Percentiles rank a stretch among this genome's conserved stretches.
Conservation (phyloP, 2,888 invertebrate genomes). For the Eustalomyia histrio region DNA sequence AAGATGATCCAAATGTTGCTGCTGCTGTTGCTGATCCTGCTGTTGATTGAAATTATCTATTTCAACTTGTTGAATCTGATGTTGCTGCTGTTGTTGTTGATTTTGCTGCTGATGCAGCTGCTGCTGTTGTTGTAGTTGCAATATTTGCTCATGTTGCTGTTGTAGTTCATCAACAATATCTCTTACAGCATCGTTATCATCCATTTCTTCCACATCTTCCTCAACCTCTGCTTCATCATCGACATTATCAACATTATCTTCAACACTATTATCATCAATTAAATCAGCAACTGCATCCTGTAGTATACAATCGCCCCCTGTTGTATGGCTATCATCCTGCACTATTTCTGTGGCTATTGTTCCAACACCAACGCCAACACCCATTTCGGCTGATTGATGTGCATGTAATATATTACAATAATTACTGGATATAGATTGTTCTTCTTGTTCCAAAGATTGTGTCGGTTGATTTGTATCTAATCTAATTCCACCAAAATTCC, state of each 20-base stretch:
- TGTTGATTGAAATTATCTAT: slow-evolving; percentile 53
- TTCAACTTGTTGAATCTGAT: slow-evolving; percentile 46
- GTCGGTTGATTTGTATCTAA: slow-evolving; percentile 62
- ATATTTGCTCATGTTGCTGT: slow-evolving; percentile 72
- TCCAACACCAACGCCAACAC: slow-evolving; percentile 13
- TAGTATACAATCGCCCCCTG: slow-evolving; percentile 49
- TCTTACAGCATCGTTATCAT: slow-evolving; percentile 71
- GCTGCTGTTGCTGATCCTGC: slow-evolving; percentile 66
- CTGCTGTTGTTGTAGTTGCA: slow-evolving; percentile 66
- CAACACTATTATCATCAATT: slow-evolving; percentile 67
- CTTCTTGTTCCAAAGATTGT: slow-evolving; percentile 40
- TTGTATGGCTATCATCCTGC: slow-evolving; percentile 54
- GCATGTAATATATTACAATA: slow-evolving; percentile 64
- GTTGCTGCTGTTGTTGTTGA: slow-evolving; percentile 43
- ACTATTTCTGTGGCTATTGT: slow-evolving; percentile 47
- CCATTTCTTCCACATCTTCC: slow-evolving; percentile 65
- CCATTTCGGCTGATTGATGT: slow-evolving; percentile 61
- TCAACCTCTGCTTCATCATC: slow-evolving; percentile 71
- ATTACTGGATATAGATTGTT: slow-evolving; percentile 56
- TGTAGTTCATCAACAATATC: slow-evolving; percentile 75
- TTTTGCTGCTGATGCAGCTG: slow-evolving; percentile 56
- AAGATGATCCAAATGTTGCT: slow-evolving; percentile 40
- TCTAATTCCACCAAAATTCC: slow-evolving; percentile 78
- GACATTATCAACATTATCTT: slow-evolving; percentile 69
- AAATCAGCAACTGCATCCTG: slow-evolving; percentile 58